Evolutionary conservation across 2,888 invertebrate genomes (phyloP), one percentile per base, ranked within the genome.

Genomic region (Dolichomitus sp.): DNA sequence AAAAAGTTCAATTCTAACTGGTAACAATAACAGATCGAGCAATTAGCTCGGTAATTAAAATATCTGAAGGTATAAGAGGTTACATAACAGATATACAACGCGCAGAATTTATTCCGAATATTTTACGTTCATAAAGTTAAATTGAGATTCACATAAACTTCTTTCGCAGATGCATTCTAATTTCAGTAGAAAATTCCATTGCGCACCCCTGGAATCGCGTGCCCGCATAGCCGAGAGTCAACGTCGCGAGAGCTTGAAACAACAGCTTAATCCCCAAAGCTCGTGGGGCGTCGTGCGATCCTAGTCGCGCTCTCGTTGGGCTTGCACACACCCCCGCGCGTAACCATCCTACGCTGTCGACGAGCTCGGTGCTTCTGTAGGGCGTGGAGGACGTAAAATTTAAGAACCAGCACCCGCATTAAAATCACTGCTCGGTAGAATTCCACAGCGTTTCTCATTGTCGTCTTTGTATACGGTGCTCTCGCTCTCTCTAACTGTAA

Each of bases 401-500:
- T 90, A 89, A 88, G 90, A 90, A 89, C 87, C 88, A 72, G 85
- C 70, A 76, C 87, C 87, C 88, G 89, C 89, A 90, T 91, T 90
- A 91, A 92, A 92, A 92, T 92, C 91, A 91, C 90, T 90, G 90
- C 90, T 86, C 70, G 78, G 83, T 81, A 86, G 88, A 87, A 89
- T 90, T 90, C 88, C 87, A 83, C 83, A 84, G 84, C 74, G 75
- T 85, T 81, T 81, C 84, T 83, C 86, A 66, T 82, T 66, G 79
- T 59, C 52, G 72, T 75, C 45, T 74, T 70, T 52, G 75, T 68
- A 68, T 59, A 59, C 23, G 17, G n/a, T 33, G n/a, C 23, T 33
- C 66, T 77, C 69, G 50, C 75, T 82, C 69, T 66, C 70, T 19
- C 79, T 72, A 40, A 54, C 59, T 63, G 54, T 52, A 50, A 54